phyloP scores from a whole-genome alignment of 2,113 vertebrate species.

The Tupaia chinensis region DNA sequence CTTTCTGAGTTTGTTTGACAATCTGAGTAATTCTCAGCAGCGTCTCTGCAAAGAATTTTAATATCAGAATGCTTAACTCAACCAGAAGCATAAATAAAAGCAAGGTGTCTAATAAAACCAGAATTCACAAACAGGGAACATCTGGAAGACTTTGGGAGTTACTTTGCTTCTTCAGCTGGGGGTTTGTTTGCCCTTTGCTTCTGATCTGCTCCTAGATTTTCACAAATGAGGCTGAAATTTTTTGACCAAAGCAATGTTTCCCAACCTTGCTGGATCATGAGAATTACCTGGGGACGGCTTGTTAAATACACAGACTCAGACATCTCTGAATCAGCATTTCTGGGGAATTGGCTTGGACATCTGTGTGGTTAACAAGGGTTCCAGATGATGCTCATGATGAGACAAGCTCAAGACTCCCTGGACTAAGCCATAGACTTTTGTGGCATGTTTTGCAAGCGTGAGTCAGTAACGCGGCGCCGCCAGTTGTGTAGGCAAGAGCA shows the following conservation, averaged over 20 bases:
- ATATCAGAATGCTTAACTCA: not conserved
- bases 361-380: not conserved
- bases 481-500: not conserved
- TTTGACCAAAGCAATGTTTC: constrained; percentile 58
- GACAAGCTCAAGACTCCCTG: not conserved
- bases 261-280: not conserved
- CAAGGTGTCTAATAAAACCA: constrained; percentile 25
- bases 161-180: constrained; percentile 69
- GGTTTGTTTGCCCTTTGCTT: constrained; percentile 78
- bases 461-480: not conserved
- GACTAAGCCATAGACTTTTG: not conserved
- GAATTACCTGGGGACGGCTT: constrained; percentile 7
- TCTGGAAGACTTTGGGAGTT: constrained; percentile 74
- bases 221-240: constrained; percentile 40
- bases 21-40: not conserved
- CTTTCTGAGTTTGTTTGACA: not conserved
- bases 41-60: not conserved
- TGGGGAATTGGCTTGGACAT: constrained; percentile 5
- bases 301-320: constrained; percentile 44
- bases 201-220: constrained; percentile 69
- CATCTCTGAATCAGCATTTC: not conserved
- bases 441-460: not conserved
- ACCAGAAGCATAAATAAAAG: not conserved
- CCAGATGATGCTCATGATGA: not conserved
- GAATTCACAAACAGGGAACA: constrained; percentile 59